phyloP scores from a whole-genome alignment of 2,797 vertebrate genomes.

The Hippoglossus hippoglossus region DNA sequence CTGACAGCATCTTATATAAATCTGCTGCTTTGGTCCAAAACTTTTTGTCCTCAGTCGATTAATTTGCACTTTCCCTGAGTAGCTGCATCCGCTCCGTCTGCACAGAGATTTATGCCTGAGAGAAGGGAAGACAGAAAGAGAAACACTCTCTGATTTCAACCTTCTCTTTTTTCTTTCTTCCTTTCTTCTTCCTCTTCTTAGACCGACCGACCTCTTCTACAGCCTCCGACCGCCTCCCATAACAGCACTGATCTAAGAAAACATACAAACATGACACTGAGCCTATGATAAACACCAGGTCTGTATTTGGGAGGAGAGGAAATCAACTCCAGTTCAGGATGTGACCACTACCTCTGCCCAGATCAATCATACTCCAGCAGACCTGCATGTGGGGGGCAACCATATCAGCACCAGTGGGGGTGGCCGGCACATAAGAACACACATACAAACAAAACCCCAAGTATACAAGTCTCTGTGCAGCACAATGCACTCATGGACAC shows the following conservation, averaged over 20 bases:
- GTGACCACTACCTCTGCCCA: slow-evolving; percentile 84
- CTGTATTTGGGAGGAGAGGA: slow-evolving; percentile 81
- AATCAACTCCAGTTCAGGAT: slow-evolving; percentile 88
- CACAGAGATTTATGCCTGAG: slow-evolving; percentile 69
- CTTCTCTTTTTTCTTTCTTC: slow-evolving; percentile 47
- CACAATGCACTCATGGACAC: slow-evolving; percentile 51
- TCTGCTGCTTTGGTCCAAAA: slow-evolving; percentile 48
- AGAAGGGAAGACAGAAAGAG: slow-evolving; percentile 54
- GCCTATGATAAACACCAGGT: slow-evolving; percentile 86
- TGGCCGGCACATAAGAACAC: slow-evolving; percentile 18
- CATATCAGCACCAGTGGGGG: slow-evolving; percentile 46
- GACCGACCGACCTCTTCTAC: slow-evolving; percentile 57
- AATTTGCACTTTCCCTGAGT: slow-evolving; percentile 81
- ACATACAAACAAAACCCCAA: slow-evolving; percentile 35
- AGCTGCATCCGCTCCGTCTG: slow-evolving; percentile 75
- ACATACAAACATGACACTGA: slow-evolving; percentile 87
- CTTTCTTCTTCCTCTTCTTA: slow-evolving; percentile 52
- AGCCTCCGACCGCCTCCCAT: slow-evolving; percentile 59
- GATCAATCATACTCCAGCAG: slow-evolving; percentile 84
- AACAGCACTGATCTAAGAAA: slow-evolving; percentile 83
- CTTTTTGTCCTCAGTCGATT: slow-evolving; percentile 66
- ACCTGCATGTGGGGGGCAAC: slow-evolving; percentile 75
- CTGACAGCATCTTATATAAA: slow-evolving; percentile 43
- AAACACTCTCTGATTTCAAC: slow-evolving; percentile 71
- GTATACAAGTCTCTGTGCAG: slow-evolving; percentile 51